These are phyloP conservation scores for Protobothrops mucrosquamatus DNA, from an alignment of 2,113 vertebrate genomes.

Conservation along the genomic window DNA sequence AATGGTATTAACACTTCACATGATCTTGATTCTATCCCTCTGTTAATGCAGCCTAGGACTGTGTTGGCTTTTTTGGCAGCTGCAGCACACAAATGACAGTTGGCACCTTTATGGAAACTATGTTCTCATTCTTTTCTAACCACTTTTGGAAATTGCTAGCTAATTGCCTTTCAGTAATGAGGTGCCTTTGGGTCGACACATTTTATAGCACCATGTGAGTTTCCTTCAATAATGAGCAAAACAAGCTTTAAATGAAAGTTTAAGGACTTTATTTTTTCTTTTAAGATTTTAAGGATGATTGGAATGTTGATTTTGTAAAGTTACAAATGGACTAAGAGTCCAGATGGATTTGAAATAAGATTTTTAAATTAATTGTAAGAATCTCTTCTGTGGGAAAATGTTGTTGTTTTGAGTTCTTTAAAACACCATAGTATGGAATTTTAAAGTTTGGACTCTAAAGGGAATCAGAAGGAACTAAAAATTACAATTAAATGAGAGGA, in stretches of 20 bases:
- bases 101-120: too few relatives aligned
- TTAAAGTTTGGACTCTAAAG: not conserved
- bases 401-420: not conserved
- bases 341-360: not conserved
- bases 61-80: too few relatives aligned
- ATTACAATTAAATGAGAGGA: not conserved
- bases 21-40: not conserved
- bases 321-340: not conserved
- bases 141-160: too few relatives aligned
- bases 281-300: not conserved
- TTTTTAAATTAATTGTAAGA: not conserved
- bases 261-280: not conserved
- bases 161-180: too few relatives aligned
- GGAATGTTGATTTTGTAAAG: not conserved
- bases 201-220: too few relatives aligned
- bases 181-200: too few relatives aligned
- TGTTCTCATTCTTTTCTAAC: too few relatives aligned
- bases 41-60: too few relatives aligned
- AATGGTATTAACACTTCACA: not conserved
- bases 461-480: not conserved
- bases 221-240: too few relatives aligned
- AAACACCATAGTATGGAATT: not conserved
- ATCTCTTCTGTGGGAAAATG: not conserved
- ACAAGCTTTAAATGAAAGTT: not conserved
- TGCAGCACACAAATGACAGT: too few relatives aligned